Evolutionary conservation across 2,888 invertebrate species (phyloP).

Genomic region (Poecilobothrus nobilitatus): DNA sequence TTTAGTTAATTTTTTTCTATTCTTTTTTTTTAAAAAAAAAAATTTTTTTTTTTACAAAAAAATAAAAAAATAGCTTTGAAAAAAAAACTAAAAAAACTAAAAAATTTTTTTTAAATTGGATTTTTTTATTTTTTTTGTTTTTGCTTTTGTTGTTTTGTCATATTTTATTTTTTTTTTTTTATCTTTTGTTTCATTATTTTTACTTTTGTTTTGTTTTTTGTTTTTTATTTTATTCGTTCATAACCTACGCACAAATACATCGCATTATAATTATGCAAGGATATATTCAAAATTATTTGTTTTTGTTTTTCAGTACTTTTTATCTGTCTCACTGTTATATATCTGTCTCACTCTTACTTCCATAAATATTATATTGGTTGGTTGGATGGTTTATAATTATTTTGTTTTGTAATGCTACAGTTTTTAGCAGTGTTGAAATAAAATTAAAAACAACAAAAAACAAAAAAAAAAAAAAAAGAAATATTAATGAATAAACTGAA

Average conservation of each 20-base stretch:
- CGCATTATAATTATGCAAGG: conserved; percentile 4
- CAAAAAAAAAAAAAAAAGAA: not conserved
- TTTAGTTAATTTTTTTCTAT: not conserved
- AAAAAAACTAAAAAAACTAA: not conserved
- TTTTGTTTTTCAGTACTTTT: not conserved
- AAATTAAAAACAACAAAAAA: not conserved
- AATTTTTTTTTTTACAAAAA: not conserved
- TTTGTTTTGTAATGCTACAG: not conserved
- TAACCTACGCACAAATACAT: conserved; percentile 4
- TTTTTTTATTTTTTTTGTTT: not conserved
- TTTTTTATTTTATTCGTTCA: not conserved
- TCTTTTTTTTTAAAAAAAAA: not conserved
- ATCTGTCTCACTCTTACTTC: not conserved
- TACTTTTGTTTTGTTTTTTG: not conserved
- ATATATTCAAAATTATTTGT: not conserved
- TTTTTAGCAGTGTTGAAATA: not conserved
- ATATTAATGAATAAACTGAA: not conserved
- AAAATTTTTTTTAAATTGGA: not conserved
- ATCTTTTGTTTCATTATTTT: not conserved
- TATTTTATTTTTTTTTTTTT: not conserved
- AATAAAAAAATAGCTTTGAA: not conserved
- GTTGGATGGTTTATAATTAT: not conserved
- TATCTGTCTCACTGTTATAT: not conserved
- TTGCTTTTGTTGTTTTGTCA: not conserved
- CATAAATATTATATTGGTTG: not conserved